Evolutionary conservation across 2,797 vertebrate species (phyloP).

Genomic region (Arnoldichthys spilopterus): DNA sequence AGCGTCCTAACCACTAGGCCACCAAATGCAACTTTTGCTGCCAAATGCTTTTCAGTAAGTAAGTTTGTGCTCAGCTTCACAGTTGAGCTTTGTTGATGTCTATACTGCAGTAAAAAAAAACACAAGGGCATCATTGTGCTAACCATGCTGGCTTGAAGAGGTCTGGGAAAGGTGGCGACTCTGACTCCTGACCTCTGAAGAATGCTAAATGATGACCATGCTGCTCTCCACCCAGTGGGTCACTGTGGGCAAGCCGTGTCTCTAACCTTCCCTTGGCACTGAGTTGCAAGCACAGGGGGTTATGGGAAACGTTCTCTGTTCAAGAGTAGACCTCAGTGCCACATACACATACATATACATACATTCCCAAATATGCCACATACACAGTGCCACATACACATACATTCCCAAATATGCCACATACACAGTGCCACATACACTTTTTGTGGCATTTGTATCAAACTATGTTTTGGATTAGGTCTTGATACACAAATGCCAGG

Average conservation of each 20-base stretch:
- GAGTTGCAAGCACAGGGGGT: conserved; percentile 5
- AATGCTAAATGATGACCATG: conserved; percentile 51
- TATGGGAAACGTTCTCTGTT: conserved; percentile 57
- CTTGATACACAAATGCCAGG: too few species aligned
- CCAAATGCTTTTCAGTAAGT: neutral
- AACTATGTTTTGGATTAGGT: conserved; percentile 19
- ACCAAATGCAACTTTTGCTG: neutral
- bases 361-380: too few species aligned
- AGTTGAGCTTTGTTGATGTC: neutral
- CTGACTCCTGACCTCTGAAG: conserved; percentile 14
- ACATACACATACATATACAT: too few species aligned
- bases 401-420: too few species aligned
- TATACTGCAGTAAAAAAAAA: neutral
- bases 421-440: too few species aligned
- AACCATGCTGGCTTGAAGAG: conserved; percentile 14
- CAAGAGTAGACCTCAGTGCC: conserved; percentile 41
- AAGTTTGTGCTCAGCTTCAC: neutral
- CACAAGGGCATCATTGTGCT: neutral
- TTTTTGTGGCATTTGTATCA: too few species aligned
- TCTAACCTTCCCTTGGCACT: conserved; percentile 30
- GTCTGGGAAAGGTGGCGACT: conserved; percentile 53
- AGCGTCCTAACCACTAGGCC: too few species aligned
- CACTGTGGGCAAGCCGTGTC: conserved; percentile 27
- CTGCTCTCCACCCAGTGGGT: conserved; percentile 24
- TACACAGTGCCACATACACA: too few species aligned